A percentile compares a stretch with the other conserved stretches of the same genome.
Evolutionary conservation across 2,888 invertebrate species (phyloP).

Genomic region (Axea sp.): DNA sequence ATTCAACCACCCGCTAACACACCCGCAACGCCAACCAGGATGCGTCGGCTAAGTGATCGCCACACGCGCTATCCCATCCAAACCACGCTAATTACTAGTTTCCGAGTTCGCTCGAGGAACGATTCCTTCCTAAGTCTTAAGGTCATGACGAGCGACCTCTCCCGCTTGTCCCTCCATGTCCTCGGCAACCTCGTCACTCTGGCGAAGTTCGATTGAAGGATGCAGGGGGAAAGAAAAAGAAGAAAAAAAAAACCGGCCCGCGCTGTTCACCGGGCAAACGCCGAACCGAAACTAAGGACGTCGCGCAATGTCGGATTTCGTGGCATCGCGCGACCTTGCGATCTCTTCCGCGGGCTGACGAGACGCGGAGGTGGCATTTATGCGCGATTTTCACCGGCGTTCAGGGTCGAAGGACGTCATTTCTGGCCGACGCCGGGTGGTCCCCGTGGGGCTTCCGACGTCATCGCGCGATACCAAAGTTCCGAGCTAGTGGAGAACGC

Average conservation of each 20-base stretch:
- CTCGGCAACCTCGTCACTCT: background rate
- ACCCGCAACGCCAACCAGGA: too few relatives aligned
- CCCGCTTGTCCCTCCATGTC: slow-evolving; percentile 41
- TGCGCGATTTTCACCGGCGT: slow-evolving; percentile 29
- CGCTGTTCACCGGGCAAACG: slow-evolving; percentile 39
- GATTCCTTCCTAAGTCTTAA: slow-evolving; percentile 41
- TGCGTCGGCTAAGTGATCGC: slow-evolving; percentile 14
- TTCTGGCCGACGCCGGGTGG: background rate
- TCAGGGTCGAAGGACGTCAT: slow-evolving; percentile 31
- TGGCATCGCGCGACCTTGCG: slow-evolving; percentile 60
- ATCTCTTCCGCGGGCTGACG: slow-evolving; percentile 50
- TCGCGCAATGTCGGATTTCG: slow-evolving; percentile 46
- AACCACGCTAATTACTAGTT: slow-evolving; percentile 40
- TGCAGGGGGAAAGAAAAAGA: background rate
- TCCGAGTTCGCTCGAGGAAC: slow-evolving; percentile 20
- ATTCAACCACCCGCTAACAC: too few relatives aligned
- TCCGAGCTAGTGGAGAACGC: background rate
- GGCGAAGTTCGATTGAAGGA: slow-evolving; percentile 1
- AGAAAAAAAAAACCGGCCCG: background rate
- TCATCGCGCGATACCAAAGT: background rate
- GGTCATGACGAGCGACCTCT: slow-evolving; percentile 31
- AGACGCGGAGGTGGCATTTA: slow-evolving; percentile 49
- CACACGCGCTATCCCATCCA: slow-evolving; percentile 44
- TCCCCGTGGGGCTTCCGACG: background rate
- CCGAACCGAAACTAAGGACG: slow-evolving; percentile 22